Evolutionary conservation across 2,797 vertebrate species (phyloP), one percentile per base, ranked within the genome.

Genomic region (Rhincodon typus): DNA sequence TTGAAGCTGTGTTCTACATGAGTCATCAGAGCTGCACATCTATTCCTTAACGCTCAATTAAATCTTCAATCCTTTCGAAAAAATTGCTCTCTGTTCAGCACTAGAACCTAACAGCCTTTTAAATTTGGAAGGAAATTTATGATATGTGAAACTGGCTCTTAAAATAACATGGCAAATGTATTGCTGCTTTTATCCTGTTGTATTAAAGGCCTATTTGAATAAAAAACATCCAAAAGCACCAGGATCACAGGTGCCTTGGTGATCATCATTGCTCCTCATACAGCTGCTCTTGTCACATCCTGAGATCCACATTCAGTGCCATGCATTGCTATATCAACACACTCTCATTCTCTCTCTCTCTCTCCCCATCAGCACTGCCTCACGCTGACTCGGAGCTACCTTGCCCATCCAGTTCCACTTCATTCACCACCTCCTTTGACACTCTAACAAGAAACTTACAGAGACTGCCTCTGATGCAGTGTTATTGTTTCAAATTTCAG

Each of bases 11-110:
- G 87, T 94, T 94, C 69, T 74, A 94, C 70, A 74, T 46, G 74
- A 72, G n/a, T 72, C 69, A 53, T 34, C 46, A 57, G 70, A 72
- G 27, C 70, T 30, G 13, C 94, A 94, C 94, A 74, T 34, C 74
- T 94, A 46, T 74, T 94, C 69, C 46, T 94, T 94, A 94, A 74
- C 74, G 94, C 94, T 53, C 94, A 94, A 94, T 94, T 94, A 94
- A 94, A 50, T 94, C 72, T 94, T 94, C 94, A 94, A 94, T 94
- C 15, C 94, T 53, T 74, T 74, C 10, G 94, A 74, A 72, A 69
- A 94, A 74, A 94, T 74, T 34, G 46, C 42, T 74, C 27, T 94
- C 70, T 72, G 69, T 74, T 74, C 70, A 53, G 94, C 46, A 53
- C 69, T n/a, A 30, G 46, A 94, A 94, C 27, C 53, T 94, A 94